A percentile compares a stretch with the other conserved stretches of the same genome.
Conservation (phyloP, 2,113 vertebrate genomes). For the Chiloscyllium plagiosum region DNA sequence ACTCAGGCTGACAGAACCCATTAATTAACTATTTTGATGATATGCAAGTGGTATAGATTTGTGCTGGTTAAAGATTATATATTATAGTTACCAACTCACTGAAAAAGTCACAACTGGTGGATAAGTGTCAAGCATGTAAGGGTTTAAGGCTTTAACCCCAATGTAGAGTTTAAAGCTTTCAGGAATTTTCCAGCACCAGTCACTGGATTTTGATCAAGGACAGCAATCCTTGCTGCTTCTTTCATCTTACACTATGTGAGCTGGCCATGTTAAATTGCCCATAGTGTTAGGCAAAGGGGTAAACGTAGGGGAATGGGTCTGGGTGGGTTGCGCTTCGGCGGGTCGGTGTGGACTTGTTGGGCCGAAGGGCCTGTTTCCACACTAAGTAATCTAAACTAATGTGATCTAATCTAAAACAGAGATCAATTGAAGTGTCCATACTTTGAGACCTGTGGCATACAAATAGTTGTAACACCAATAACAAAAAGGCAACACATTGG, state of each 20-base stretch:
- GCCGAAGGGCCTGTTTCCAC: too few species aligned
- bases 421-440: not conserved
- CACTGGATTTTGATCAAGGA: not conserved
- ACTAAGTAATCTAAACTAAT: too few species aligned
- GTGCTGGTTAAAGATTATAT: not conserved
- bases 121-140: not conserved
- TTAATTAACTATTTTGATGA: not conserved
- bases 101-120: not conserved
- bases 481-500: not conserved
- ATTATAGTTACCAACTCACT: not conserved
- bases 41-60: not conserved
- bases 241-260: not conserved
- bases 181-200: not conserved
- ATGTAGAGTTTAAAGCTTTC: not conserved
- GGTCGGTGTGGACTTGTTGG: too few species aligned
- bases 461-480: not conserved
- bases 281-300: too few species aligned
- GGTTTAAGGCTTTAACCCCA: too few species aligned
- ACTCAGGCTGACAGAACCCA: not conserved
- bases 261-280: too few species aligned
- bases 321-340: too few species aligned
- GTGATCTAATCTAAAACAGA: not conserved
- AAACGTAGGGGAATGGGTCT: too few species aligned
- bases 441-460: not conserved
- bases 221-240: not conserved